Base-by-base conservation (phyloP, 2,113 vertebrate genomes). In the Coturnix japonica region DNA sequence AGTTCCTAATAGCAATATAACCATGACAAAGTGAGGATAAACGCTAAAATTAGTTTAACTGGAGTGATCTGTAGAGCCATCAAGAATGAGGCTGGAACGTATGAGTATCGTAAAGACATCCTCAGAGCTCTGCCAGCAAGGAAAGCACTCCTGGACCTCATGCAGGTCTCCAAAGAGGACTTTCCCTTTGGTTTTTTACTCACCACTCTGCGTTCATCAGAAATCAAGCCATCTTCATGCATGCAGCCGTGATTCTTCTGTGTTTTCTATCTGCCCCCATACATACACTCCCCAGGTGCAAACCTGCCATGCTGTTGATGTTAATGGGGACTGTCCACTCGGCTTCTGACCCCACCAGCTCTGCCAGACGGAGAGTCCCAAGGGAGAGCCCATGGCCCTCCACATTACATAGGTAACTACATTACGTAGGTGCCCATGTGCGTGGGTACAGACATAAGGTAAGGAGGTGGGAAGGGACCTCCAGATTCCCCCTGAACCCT, bases 11-110 rank as follows among this genome's bases (percentile, higher is more conserved):
- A 47, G 70, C 33, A 67, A 49, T 56, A 49, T 23, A 63, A 61
- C 77, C 77, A 22, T 33, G 71, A 67, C 60, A 73, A 81, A 77
- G 71, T 20, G 53, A 61, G 41, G 77, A 81, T 25, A 67, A 86
- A 67, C 8, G 30, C 53, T 31, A 33, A 60, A 49, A 64, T 66
- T 33, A 35, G 37, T 53, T 53, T 76, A 71, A 66, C 51, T 39
- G 70, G 44, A 26, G 53, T 28, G 10, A 72, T 47, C 66, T 67
- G 65, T 30, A 39, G 53, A 66, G 59, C 31, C 46, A 85, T 33
- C 59, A 44, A 30, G 41, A 81, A 65, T 11, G 71, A 72, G 11
- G 39, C 31, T 13, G 53, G 28, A 49, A 72, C n/a, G 18, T 15
- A 37, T 9, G 35, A 47, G 54, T 6, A 23, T 0, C 1, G 22